Conservation (phyloP, 2,797 vertebrate species). For the Clarias platycephalus region DNA sequence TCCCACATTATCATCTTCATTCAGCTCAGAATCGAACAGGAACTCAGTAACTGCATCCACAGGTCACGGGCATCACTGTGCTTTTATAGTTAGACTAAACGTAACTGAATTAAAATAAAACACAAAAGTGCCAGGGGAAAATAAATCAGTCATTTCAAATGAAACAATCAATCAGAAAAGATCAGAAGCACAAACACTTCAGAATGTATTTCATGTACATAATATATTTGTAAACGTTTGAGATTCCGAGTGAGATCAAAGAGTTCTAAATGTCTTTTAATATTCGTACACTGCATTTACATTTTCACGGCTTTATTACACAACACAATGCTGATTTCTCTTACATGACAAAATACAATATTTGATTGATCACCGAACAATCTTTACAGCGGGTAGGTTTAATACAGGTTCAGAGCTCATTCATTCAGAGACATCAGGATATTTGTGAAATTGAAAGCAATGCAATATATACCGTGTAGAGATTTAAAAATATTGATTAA, state of each 20-base stretch:
- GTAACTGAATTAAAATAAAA: too few species aligned
- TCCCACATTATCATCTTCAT: conserved; percentile 35
- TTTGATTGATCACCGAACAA: background rate
- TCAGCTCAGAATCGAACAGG: conserved; percentile 9
- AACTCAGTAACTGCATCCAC: conserved; percentile 40
- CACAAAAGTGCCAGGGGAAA: background rate
- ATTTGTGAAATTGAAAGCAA: background rate
- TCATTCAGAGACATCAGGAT: background rate
- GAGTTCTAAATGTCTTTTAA: background rate
- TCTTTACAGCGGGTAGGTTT: background rate
- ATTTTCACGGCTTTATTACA: background rate
- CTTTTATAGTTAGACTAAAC: conserved; percentile 45
- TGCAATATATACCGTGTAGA: background rate
- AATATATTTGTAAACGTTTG: background rate
- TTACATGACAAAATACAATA: background rate
- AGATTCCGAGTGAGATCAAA: background rate
- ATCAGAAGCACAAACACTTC: background rate
- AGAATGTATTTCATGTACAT: too few species aligned
- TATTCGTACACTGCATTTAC: background rate
- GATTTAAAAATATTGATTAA: background rate
- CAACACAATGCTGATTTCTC: background rate
- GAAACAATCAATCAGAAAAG: background rate
- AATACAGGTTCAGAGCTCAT: background rate
- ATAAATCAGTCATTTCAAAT: too few species aligned
- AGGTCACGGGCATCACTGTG: conserved; percentile 11